phyloP scores from a whole-genome alignment of 2,797 vertebrate species.

The Lacerta viridis region DNA sequence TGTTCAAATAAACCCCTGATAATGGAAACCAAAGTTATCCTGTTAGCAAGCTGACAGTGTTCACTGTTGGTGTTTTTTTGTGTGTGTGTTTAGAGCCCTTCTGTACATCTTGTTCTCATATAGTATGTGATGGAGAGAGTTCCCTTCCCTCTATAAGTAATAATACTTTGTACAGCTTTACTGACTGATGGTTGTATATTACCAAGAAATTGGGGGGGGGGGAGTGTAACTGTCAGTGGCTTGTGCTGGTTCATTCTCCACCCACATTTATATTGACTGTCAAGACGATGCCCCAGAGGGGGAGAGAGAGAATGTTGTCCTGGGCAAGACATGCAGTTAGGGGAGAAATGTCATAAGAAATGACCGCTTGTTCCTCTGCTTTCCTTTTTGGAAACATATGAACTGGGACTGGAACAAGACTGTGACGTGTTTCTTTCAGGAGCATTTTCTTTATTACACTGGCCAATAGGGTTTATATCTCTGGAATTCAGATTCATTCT shows the following conservation, averaged over 20 bases:
- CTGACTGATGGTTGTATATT: neutral
- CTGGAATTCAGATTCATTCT: neutral
- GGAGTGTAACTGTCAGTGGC: neutral
- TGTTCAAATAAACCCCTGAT: conserved; percentile 62
- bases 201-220: neutral
- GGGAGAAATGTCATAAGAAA: neutral
- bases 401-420: conserved; percentile 14
- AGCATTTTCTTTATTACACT: conserved; percentile 32
- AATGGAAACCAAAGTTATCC: conserved; percentile 80
- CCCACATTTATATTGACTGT: too few relatives aligned
- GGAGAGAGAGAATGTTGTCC: neutral
- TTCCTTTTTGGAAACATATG: conserved; percentile 7
- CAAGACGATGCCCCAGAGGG: too few relatives aligned
- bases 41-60: conserved; percentile 58
- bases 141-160: conserved; percentile 5
- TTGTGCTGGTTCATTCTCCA: neutral
- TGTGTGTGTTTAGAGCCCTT: conserved; percentile 24
- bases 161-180: conserved; percentile 1
- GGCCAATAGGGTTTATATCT: conserved; percentile 25
- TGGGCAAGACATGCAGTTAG: neutral
- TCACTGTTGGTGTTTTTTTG: conserved; percentile 44
- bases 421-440: conserved; percentile 22
- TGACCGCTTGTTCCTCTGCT: neutral
- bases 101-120: neutral
- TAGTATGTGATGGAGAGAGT: conserved; percentile 26